A percentile compares a stretch with the other conserved stretches of the same genome.
These are phyloP conservation scores for Heliothis virescens DNA, from an alignment of 1,140 invertebrate species.

Conservation along the genomic window DNA sequence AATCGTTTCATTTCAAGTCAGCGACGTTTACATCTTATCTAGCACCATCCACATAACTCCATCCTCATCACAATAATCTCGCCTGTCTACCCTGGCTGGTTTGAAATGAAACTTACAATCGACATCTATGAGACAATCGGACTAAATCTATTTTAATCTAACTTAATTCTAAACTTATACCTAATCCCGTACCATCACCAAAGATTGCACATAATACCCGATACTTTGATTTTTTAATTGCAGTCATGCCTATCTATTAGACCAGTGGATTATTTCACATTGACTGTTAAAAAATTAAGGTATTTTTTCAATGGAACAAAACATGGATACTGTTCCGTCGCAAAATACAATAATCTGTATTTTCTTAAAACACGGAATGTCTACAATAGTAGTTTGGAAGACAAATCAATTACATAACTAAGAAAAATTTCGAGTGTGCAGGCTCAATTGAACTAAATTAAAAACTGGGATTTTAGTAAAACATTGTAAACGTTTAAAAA, in stretches of 20 bases:
- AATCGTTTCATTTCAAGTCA: constrained; percentile 79
- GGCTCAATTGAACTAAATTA: constrained; percentile 51
- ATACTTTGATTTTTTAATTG: constrained; percentile 87
- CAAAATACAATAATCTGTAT: constrained; percentile 58
- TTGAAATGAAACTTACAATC: constrained; percentile 81
- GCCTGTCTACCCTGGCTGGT: constrained; percentile 61
- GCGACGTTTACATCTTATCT: constrained; percentile 62
- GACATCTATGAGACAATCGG: constrained; percentile 63
- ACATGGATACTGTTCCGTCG: constrained; percentile 57
- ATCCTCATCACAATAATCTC: constrained; percentile 53
- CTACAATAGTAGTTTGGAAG: constrained; percentile 76
- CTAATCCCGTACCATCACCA: constrained; percentile 86
- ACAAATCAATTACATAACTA: constrained; percentile 64
- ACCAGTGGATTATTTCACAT: constrained; percentile 62
- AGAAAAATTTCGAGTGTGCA: constrained; percentile 52
- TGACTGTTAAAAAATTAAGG: constrained; percentile 83
- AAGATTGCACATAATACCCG: constrained; percentile 88
- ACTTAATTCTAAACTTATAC: constrained; percentile 75
- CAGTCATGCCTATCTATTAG: constrained; percentile 81
- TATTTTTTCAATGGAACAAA: constrained; percentile 67
- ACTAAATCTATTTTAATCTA: constrained; percentile 69
- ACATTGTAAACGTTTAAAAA: constrained; percentile 39
- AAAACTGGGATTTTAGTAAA: constrained; percentile 62
- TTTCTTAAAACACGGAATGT: constrained; percentile 66
- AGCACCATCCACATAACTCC: constrained; percentile 69